Evolutionary conservation across 1,140 invertebrate genomes (phyloP).

Genomic region (Lamellibrachia luymesi): DNA sequence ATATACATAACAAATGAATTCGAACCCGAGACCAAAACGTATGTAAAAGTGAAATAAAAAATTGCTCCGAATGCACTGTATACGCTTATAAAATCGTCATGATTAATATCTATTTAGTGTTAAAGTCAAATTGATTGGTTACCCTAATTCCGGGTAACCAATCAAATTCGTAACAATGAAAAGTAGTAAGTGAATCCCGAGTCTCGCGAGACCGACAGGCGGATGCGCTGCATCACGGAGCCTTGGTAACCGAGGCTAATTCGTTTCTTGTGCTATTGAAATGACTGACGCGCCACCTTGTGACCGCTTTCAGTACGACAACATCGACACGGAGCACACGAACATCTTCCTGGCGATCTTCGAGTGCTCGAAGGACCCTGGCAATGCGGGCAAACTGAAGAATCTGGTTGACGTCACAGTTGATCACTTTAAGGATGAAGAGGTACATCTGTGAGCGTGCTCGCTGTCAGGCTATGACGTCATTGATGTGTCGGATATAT

Average conservation of each 20-base stretch:
- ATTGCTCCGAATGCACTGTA: too few species aligned
- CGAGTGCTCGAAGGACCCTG: constrained; percentile 17
- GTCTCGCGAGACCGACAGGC: not conserved
- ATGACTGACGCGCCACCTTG: not conserved
- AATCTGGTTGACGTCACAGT: constrained; percentile 16
- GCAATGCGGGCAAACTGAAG: constrained; percentile 10
- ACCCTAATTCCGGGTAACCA: too few species aligned
- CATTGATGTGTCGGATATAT: too few species aligned
- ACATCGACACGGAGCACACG: constrained; percentile 22
- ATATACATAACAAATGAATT: too few species aligned
- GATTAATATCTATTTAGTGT: too few species aligned
- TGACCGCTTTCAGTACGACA: constrained; percentile 20
- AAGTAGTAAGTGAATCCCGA: not conserved
- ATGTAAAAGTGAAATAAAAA: too few species aligned
- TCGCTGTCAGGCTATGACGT: not conserved
- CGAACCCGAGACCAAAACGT: too few species aligned
- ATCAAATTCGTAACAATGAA: too few species aligned
- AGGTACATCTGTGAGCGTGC: not conserved
- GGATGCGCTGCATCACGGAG: too few species aligned
- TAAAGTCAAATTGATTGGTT: too few species aligned
- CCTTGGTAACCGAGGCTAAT: too few species aligned
- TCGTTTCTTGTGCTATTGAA: not conserved
- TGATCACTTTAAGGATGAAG: constrained; percentile 23
- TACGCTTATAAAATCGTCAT: too few species aligned
- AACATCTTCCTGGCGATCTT: constrained; percentile 23